Percentiles rank a stretch among this genome's conserved stretches.
These are phyloP conservation scores for Saccostrea cuccullata DNA, from an alignment of 1,140 invertebrate species.

Conservation along the genomic window DNA sequence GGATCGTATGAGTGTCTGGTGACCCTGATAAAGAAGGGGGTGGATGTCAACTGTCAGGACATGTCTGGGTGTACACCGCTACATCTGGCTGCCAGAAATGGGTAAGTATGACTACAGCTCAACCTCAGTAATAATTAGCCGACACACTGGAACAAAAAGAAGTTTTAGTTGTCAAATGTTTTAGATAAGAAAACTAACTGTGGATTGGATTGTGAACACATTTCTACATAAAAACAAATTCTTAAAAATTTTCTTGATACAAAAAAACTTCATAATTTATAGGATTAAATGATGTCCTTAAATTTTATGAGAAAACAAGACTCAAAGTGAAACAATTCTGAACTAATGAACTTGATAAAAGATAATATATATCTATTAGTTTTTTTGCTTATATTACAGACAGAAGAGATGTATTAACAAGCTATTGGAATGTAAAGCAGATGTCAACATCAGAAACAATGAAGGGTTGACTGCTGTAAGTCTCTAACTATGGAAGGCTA, in stretches of 20 bases:
- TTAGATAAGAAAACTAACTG: no score
- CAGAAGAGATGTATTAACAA: constrained; percentile 73
- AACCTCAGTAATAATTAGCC: no score
- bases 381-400: constrained; percentile 55
- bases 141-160: no score
- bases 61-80: constrained; percentile 74
- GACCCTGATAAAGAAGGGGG: constrained; percentile 72
- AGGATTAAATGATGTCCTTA: no score
- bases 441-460: constrained; percentile 74
- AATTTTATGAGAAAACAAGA: no score
- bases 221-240: no score
- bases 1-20: constrained; percentile 71
- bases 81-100: constrained; percentile 74
- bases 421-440: constrained; percentile 70
- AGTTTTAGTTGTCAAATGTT: no score
- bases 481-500: not conserved
- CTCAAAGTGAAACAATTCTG: no score
- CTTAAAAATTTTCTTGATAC: no score
- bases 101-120: constrained; percentile 38
- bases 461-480: constrained; percentile 75
- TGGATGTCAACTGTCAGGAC: constrained; percentile 69
- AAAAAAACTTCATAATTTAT: no score
- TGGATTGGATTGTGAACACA: no score
- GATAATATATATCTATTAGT: not conserved
- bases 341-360: no score